These are phyloP conservation scores for Tethya wilhelma DNA, from an alignment of 37 sponge, comb jelly and placozoan genomes.

Conservation along the genomic window DNA sequence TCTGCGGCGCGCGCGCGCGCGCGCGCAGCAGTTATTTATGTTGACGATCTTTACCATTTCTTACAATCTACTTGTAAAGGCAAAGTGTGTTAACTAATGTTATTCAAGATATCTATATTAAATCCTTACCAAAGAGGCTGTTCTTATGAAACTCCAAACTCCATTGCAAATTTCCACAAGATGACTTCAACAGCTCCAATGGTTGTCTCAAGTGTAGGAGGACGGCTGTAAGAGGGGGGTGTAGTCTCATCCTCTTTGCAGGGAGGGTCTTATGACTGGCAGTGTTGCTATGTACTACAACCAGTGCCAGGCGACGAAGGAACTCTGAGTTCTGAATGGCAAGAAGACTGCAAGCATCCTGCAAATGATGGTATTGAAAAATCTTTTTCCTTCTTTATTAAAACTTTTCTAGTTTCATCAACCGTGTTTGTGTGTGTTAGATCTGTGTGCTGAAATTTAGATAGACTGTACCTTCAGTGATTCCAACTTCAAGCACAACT, in stretches of 20 bases:
- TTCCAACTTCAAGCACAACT: background rate
- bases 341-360: constrained; percentile 49
- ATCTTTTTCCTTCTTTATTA: too few relatives aligned
- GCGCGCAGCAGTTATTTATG: too few relatives aligned
- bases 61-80: too few relatives aligned
- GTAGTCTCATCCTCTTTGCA: too few relatives aligned
- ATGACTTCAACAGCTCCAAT: background rate
- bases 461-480: constrained; percentile 11
- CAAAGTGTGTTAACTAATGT: too few relatives aligned
- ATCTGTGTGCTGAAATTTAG: background rate
- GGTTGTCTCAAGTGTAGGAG: background rate
- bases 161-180: constrained; percentile 6
- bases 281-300: background rate
- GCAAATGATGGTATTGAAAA: background rate
- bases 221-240: background rate
- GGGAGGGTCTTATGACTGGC: too few relatives aligned
- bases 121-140: constrained; percentile 28
- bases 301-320: constrained; percentile 16
- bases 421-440: background rate
- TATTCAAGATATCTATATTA: background rate
- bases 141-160: constrained; percentile 42
- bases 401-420: background rate
- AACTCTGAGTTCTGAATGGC: constrained; percentile 62
- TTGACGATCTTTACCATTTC: too few relatives aligned
- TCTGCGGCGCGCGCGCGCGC: too few relatives aligned